Conservation (phyloP, 2,888 invertebrate species). For the Spicauda simplicius region DNA sequence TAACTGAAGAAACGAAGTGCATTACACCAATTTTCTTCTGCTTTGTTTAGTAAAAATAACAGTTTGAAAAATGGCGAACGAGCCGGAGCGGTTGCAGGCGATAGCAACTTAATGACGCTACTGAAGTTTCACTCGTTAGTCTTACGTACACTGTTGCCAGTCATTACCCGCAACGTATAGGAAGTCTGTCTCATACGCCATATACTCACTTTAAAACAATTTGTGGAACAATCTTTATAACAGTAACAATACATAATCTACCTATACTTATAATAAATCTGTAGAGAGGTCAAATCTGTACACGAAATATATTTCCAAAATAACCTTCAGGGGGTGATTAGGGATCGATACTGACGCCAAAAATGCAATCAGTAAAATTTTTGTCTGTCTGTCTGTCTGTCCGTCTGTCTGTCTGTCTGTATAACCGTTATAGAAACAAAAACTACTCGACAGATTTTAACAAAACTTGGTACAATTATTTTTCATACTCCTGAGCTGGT, state of each 20-base stretch:
- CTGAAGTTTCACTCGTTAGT: conserved; percentile 63
- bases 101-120: conserved; percentile 58
- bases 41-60: conserved; percentile 1
- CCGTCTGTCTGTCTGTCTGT: too few relatives aligned
- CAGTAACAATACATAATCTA: background rate
- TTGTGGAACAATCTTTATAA: background rate
- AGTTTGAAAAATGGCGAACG: conserved; percentile 51
- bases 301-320: too few relatives aligned
- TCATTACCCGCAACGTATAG: conserved; percentile 56
- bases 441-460: too few relatives aligned
- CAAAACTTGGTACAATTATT: too few relatives aligned
- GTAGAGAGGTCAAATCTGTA: too few relatives aligned
- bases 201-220: conserved; percentile 51
- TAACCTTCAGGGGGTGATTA: too few relatives aligned
- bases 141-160: conserved; percentile 59
- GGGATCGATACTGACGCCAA: too few relatives aligned
- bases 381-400: too few relatives aligned
- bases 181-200: conserved; percentile 50
- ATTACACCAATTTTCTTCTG: background rate
- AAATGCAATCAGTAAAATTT: too few relatives aligned
- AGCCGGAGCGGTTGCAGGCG: conserved; percentile 48
- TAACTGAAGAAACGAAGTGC: background rate
- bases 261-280: too few relatives aligned
- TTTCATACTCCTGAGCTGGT: too few relatives aligned
- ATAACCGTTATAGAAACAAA: too few relatives aligned